Evolutionary conservation across 2,113 vertebrate genomes (phyloP).

Genomic region (Symphodus melops): DNA sequence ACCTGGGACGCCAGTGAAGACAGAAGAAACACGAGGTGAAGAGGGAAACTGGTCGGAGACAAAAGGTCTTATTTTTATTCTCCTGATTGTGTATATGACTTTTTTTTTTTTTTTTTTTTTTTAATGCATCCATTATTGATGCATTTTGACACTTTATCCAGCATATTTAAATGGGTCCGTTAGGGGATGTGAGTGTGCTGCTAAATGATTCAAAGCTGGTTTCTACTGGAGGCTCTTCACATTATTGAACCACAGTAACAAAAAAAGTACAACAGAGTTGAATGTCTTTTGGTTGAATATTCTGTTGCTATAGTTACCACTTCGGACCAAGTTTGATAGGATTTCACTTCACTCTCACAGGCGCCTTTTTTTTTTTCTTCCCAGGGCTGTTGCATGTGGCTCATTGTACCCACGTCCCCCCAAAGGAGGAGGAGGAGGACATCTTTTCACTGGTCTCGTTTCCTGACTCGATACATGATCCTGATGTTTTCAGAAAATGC

Average conservation of each 20-base stretch:
- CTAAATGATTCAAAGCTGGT: background rate
- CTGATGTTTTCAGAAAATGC: too few relatives aligned
- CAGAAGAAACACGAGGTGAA: constrained; percentile 35
- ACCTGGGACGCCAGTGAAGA: constrained; percentile 1
- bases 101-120: too few relatives aligned
- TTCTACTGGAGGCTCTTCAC: background rate
- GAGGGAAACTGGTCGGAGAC: background rate
- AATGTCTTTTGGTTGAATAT: too few relatives aligned
- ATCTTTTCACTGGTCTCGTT: too few relatives aligned
- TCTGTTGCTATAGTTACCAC: too few relatives aligned
- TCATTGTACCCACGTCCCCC: too few relatives aligned
- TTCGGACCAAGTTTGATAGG: too few relatives aligned
- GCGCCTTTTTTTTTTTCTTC: too few relatives aligned
- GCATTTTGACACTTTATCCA: background rate
- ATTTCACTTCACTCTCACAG: too few relatives aligned
- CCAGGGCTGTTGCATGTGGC: too few relatives aligned
- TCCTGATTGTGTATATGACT: background rate
- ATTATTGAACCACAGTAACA: background rate
- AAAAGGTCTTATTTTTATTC: background rate
- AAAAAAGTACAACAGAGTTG: background rate
- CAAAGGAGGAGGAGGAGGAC: too few relatives aligned
- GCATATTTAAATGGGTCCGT: background rate
- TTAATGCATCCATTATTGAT: background rate
- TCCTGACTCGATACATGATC: too few relatives aligned
- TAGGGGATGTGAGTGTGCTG: background rate